Evolutionary conservation across 2,113 vertebrate species (phyloP), one percentile per base, ranked within the genome.

Genomic region (Perognathus longimembris): DNA sequence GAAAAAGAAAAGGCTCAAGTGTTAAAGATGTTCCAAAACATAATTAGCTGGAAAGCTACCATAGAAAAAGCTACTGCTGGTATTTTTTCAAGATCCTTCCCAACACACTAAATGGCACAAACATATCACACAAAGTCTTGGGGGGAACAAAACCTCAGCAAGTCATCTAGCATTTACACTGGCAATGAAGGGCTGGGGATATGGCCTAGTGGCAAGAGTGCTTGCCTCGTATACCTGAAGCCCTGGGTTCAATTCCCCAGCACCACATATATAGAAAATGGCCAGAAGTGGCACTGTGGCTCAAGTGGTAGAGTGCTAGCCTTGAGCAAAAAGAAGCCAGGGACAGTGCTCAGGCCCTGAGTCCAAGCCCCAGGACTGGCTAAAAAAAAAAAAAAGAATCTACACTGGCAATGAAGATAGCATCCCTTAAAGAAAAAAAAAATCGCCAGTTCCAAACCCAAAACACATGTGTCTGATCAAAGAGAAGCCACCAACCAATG

Each of bases 11-110:
- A 54, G 26, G 28, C 71, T 80, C 20, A 70, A 81, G 64, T 54
- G 75, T 34, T 85, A 85, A 92, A 69, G 42, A 85, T 11, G 59
- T 66, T 10, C 78, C 40, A 63, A 26, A 34, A 88, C 85, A 63
- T 64, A 85, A 57, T 32, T 83, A 85, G 6, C 21, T 91, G 40
- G 50, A 77, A 90, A 85, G 75, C 22, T 71, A 77, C 76, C 6
- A 17, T 69, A 15, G 59, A 88, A 83, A 87, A 42, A 87, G 18
- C 38, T 34, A 75, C 1, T 20, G 42, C 26, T 26, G 61, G 34
- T n/a, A 17, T 74, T n/a, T 22, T 77, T 32, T 77, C 59, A 83
- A 90, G 59, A 76, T 32, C 22, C 61, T 24, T 17, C 7, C 69
- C 24, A 70, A 74, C 1, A 83, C 73, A 66, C 0, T 17, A 14